Evolutionary conservation across 2,888 invertebrate genomes (phyloP).

Genomic region (Cephus pulcher): DNA sequence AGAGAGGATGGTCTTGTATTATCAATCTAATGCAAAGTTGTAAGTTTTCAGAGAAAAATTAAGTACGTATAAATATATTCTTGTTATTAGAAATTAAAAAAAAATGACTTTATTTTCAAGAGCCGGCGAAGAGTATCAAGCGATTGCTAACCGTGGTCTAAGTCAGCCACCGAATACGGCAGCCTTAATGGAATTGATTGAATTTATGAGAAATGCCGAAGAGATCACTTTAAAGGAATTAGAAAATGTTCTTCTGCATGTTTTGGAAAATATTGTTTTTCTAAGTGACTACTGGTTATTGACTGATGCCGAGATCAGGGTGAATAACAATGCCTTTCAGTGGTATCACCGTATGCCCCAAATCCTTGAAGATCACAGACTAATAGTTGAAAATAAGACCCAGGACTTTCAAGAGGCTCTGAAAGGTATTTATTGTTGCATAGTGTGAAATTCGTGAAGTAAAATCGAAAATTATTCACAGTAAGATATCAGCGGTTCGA

Average conservation of each 20-base stretch:
- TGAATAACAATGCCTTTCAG: conserved; percentile 86
- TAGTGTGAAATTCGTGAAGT: not conserved
- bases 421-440: conserved; percentile 65
- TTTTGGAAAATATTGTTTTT: conserved; percentile 81
- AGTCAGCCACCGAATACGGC: conserved; percentile 86
- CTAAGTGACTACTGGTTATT: conserved; percentile 85
- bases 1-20: conserved; percentile 81
- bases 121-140: conserved; percentile 84
- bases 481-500: conserved; percentile 83
- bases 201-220: conserved; percentile 81
- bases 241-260: conserved; percentile 79
- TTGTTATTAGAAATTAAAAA: not conserved
- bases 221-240: conserved; percentile 78
- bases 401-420: conserved; percentile 87
- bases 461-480: conserved; percentile 21
- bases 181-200: conserved; percentile 85
- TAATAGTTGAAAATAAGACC: conserved; percentile 83
- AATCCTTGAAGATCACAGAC: conserved; percentile 84
- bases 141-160: conserved; percentile 81
- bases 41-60: conserved; percentile 69
- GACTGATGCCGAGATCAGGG: conserved; percentile 85
- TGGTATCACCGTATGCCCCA: conserved; percentile 87
- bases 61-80: conserved; percentile 36
- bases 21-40: conserved; percentile 81
- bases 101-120: conserved; percentile 65